phyloP scores from a whole-genome alignment of 2,113 vertebrate species.

The Arothron firmamentum region DNA sequence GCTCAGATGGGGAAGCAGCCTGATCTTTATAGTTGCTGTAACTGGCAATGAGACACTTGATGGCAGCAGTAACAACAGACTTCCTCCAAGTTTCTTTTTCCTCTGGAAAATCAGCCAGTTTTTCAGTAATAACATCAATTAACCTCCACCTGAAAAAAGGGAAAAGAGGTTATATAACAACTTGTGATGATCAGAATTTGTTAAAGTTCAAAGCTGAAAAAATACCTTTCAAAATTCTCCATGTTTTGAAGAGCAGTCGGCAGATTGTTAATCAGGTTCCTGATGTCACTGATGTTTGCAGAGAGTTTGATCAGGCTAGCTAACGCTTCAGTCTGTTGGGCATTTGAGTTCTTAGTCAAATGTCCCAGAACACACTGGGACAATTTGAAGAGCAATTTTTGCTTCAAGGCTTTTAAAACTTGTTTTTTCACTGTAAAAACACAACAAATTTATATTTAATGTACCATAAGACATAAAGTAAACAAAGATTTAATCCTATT shows the following conservation, averaged over 20 bases:
- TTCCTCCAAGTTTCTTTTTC: constrained; percentile 77
- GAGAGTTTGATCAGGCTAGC: constrained; percentile 73
- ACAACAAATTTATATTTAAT: neutral
- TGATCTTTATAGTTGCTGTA: constrained; percentile 70
- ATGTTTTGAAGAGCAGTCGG: constrained; percentile 72
- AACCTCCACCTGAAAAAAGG: constrained; percentile 80
- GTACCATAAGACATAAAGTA: neutral
- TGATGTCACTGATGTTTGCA: constrained; percentile 57
- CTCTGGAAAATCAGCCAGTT: constrained; percentile 64
- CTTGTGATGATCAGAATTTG: neutral
- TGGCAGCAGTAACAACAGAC: constrained; percentile 72
- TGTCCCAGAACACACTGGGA: constrained; percentile 58
- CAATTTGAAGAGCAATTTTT: constrained; percentile 75
- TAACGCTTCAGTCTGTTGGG: constrained; percentile 66
- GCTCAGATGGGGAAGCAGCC: constrained; percentile 36
- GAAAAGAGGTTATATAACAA: neutral
- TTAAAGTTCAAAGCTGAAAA: too few species aligned
- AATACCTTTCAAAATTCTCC: constrained; percentile 74
- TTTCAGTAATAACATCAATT: constrained; percentile 77
- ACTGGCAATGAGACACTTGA: constrained; percentile 73
- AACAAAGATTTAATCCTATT: neutral
- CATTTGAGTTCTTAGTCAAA: neutral
- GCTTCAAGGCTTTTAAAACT: constrained; percentile 72
- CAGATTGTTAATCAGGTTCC: constrained; percentile 65
- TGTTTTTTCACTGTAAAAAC: constrained; percentile 69